Evolutionary conservation across 2,113 vertebrate genomes (phyloP).

Genomic region (Ictalurus punctatus): DNA sequence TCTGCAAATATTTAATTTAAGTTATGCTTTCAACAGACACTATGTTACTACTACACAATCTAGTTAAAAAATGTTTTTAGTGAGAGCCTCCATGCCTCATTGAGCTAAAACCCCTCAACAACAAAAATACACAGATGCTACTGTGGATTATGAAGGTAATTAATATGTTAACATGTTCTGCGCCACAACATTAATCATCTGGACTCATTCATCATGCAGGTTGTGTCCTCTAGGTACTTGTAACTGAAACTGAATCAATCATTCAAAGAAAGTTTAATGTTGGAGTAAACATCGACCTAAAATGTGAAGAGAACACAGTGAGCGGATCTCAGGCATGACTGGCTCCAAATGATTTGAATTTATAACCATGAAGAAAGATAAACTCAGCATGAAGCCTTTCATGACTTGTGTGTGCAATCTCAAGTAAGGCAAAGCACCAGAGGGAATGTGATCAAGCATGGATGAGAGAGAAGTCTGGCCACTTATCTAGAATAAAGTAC

Average conservation of each 20-base stretch:
- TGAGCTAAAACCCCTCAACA: background rate
- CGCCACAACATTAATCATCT: conserved; percentile 8
- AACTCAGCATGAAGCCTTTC: conserved; percentile 14
- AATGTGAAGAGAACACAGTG: background rate
- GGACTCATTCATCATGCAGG: background rate
- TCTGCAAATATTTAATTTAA: background rate
- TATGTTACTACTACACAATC: background rate
- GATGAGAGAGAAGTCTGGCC: background rate
- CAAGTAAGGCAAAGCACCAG: background rate
- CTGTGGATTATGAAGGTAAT: background rate
- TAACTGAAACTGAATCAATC: conserved; percentile 14
- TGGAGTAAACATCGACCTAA: background rate
- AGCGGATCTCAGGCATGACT: conserved; percentile 3
- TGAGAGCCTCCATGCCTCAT: background rate
- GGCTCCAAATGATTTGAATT: conserved; percentile 5
- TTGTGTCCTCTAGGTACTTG: background rate
- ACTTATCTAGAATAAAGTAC: background rate
- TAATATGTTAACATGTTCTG: background rate
- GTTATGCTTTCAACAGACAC: background rate
- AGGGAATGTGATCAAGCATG: background rate
- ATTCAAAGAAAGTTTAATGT: background rate
- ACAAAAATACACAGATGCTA: background rate
- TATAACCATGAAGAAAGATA: conserved; percentile 2
- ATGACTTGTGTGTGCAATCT: background rate
- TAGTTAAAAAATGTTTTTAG: background rate